phyloP scores from a whole-genome alignment of 2,113 vertebrate species.

The Rousettus leschenaultii region DNA sequence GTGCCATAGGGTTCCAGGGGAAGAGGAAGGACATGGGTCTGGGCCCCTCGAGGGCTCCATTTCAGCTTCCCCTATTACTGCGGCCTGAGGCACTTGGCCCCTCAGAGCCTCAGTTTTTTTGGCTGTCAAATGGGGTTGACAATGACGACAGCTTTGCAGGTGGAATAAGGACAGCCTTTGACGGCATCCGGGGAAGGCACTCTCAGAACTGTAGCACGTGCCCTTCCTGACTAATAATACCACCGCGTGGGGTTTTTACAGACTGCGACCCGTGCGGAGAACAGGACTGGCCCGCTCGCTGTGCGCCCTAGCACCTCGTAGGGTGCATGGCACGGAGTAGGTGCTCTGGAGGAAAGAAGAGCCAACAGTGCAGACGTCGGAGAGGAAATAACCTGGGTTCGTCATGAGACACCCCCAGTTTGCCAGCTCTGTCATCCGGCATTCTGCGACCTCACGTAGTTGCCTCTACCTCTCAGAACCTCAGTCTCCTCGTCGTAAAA shows the following conservation, averaged over 20 bases:
- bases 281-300: background rate
- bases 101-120: background rate
- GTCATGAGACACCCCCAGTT: background rate
- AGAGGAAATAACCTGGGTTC: background rate
- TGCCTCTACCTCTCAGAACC: background rate
- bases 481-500: background rate
- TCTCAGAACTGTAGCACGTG: background rate
- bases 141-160: background rate
- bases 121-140: background rate
- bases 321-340: background rate
- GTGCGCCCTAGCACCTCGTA: background rate
- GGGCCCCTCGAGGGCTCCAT: background rate
- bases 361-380: background rate
- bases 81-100: background rate
- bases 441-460: background rate
- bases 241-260: background rate
- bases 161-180: background rate
- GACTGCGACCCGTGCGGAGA: background rate
- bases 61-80: background rate
- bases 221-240: background rate
- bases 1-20: background rate
- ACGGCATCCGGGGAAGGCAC: accelerated
- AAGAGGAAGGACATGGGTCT: background rate
- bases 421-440: background rate
- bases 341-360: background rate